phyloP scores from a whole-genome alignment of 2,797 vertebrate species.

The Coregonus sp. region DNA sequence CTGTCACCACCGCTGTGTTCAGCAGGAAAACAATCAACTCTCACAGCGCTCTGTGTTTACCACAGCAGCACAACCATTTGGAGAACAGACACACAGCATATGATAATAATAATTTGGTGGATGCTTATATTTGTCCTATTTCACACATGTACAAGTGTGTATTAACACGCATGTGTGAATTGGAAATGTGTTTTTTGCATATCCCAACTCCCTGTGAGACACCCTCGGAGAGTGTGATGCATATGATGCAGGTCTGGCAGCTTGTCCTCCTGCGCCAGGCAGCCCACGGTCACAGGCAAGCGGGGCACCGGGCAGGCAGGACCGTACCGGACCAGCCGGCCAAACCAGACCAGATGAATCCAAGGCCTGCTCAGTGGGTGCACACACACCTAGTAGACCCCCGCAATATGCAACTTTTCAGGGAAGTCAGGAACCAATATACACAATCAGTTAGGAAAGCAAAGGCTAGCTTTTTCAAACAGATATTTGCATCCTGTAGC shows the following conservation, averaged over 20 bases:
- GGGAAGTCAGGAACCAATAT: no score
- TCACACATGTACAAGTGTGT: no score
- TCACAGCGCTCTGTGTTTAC: slow-evolving; percentile 56
- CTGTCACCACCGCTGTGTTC: slow-evolving; percentile 36
- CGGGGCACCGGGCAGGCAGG: neutral
- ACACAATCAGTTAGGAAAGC: no score
- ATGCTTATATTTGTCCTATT: no score
- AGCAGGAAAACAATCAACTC: slow-evolving; percentile 17
- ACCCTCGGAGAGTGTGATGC: neutral
- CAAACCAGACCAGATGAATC: neutral
- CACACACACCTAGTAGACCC: neutral
- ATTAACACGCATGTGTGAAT: no score
- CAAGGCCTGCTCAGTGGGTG: neutral
- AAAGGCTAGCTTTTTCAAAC: no score
- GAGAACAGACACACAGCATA: neutral
- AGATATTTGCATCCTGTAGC: no score
- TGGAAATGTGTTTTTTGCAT: no score
- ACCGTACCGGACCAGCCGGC: neutral
- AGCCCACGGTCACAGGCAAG: neutral
- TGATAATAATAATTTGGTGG: no score
- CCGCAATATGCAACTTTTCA: no score
- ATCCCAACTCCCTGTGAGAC: no score
- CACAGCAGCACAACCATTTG: slow-evolving; percentile 7
- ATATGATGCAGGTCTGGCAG: neutral
- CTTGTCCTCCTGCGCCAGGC: neutral